Evolutionary conservation across 2,113 vertebrate genomes (phyloP).

Genomic region (Columba janthina): DNA sequence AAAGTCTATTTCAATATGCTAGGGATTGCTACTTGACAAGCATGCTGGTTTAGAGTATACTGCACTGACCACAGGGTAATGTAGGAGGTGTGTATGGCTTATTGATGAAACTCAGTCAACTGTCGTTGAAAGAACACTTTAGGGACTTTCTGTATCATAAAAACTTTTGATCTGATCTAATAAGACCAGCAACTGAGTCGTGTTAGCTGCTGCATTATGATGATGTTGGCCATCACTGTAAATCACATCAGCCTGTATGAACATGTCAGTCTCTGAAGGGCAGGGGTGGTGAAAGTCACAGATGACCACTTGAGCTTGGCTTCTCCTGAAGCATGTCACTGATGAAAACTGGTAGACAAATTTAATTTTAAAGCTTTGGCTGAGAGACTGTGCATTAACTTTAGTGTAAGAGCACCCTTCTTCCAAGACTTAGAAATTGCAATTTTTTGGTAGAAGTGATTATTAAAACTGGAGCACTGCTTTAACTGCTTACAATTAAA

Average conservation of each 20-base stretch:
- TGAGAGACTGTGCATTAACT: neutral
- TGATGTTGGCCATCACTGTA: neutral
- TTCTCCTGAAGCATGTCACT: neutral
- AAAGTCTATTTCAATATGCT: neutral
- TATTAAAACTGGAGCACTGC: neutral
- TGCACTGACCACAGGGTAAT: fast-evolving
- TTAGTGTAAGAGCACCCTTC: neutral
- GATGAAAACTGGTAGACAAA: neutral
- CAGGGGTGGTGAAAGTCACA: neutral
- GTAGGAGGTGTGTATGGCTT: neutral
- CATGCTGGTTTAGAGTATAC: neutral
- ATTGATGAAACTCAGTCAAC: neutral
- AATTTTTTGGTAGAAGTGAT: neutral
- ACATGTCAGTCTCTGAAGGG: neutral
- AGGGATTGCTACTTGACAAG: neutral
- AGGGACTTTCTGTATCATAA: neutral
- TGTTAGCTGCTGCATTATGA: neutral
- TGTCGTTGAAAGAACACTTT: neutral
- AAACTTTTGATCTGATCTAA: neutral
- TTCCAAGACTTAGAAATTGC: neutral
- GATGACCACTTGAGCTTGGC: neutral
- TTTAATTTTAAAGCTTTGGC: neutral
- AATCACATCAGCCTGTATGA: neutral
- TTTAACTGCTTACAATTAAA: neutral
- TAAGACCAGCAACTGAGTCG: neutral